Conservation (phyloP, 1,140 invertebrate genomes). For the Hyles vespertilio region DNA sequence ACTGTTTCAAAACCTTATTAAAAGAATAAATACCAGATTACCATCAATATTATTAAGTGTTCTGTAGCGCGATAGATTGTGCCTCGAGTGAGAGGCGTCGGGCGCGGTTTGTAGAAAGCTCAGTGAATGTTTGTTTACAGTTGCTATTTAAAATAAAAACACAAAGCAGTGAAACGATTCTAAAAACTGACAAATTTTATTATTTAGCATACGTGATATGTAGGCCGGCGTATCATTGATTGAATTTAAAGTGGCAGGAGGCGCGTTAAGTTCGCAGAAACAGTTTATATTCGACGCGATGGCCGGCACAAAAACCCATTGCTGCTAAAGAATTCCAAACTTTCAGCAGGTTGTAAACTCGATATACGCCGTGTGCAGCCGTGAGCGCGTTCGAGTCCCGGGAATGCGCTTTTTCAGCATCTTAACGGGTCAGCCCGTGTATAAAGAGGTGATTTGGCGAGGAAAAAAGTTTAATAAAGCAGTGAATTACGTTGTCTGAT, state of each 20-base stretch:
- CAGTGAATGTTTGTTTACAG: slow-evolving; percentile 22
- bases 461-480: too few relatives aligned
- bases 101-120: slow-evolving; percentile 20
- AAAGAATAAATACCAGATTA: not conserved
- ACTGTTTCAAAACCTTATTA: not conserved
- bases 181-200: slow-evolving; percentile 19
- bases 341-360: not conserved
- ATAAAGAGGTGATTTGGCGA: too few relatives aligned
- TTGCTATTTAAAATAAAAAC: slow-evolving; percentile 16
- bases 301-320: slow-evolving; percentile 8
- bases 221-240: slow-evolving; percentile 9
- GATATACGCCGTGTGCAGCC: too few relatives aligned
- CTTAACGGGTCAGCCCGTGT: too few relatives aligned
- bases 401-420: slow-evolving; percentile 1
- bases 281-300: slow-evolving; percentile 5
- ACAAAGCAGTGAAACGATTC: slow-evolving; percentile 18
- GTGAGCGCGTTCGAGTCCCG: not conserved
- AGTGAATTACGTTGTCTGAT: too few relatives aligned
- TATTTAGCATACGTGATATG: slow-evolving; percentile 18
- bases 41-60: not conserved
- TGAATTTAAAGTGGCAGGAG: slow-evolving; percentile 7
- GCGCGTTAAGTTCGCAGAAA: slow-evolving; percentile 6
- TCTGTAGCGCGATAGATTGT: not conserved
- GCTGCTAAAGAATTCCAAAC: slow-evolving; percentile 8
- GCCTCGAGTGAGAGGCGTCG: slow-evolving; percentile 2